Conservation (phyloP, 1,140 invertebrate genomes). For the Drosophila ananassae region DNA sequence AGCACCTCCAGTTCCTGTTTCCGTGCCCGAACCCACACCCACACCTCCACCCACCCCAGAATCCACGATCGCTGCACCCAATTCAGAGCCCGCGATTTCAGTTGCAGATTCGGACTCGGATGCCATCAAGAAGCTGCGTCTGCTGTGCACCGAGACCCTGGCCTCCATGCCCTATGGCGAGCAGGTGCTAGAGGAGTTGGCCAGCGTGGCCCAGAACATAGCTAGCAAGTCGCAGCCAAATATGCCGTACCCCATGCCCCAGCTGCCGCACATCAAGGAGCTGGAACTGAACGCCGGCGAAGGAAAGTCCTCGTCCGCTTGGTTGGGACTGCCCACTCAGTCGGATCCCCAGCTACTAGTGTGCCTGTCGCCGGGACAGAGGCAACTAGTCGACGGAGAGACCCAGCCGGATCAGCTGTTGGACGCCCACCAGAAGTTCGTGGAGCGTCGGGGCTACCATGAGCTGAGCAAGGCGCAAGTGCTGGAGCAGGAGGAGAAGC, state of each 20-base stretch:
- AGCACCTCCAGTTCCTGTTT: slow-evolving; percentile 5
- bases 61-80: background rate
- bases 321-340: slow-evolving; percentile 86
- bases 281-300: slow-evolving; percentile 44
- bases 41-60: background rate
- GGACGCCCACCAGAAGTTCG: slow-evolving; percentile 88
- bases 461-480: slow-evolving; percentile 82
- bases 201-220: slow-evolving; percentile 87
- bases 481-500: slow-evolving; percentile 59
- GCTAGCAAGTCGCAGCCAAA: slow-evolving; percentile 40
- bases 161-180: slow-evolving; percentile 87
- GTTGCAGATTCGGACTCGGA: slow-evolving; percentile 49
- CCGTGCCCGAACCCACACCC: slow-evolving; percentile 1
- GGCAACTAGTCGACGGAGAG: slow-evolving; percentile 84
- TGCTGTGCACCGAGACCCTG: slow-evolving; percentile 87
- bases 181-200: slow-evolving; percentile 88
- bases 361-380: slow-evolving; percentile 90
- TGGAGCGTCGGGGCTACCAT: slow-evolving; percentile 87
- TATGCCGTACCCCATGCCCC: slow-evolving; percentile 75
- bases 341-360: slow-evolving; percentile 87
- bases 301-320: slow-evolving; percentile 69
- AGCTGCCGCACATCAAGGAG: slow-evolving; percentile 69
- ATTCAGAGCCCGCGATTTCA: slow-evolving; percentile 49
- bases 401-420: slow-evolving; percentile 85
- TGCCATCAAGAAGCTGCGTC: slow-evolving; percentile 74